phyloP scores from a whole-genome alignment of 2,113 vertebrate genomes.

The Chascanopsetta lugubris region DNA sequence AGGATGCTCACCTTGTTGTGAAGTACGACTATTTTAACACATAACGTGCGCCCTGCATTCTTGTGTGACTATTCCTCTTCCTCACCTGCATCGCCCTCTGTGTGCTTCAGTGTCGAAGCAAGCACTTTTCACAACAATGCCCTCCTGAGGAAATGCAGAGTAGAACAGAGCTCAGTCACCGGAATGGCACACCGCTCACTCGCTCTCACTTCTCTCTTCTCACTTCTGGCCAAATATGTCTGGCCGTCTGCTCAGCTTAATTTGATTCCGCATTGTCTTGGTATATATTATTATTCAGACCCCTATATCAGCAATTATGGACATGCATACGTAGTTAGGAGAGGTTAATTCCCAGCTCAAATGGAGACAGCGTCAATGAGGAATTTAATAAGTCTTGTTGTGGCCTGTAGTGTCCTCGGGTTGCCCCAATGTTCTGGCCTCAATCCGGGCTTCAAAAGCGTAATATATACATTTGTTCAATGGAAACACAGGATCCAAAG shows the following conservation, averaged over 20 bases:
- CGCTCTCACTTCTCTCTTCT: not conserved
- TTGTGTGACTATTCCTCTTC: not conserved
- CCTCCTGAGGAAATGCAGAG: constrained; percentile 64
- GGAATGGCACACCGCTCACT: constrained; percentile 6
- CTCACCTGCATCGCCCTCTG: not conserved
- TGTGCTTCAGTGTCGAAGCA: not conserved
- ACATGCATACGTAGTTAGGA: constrained; percentile 5
- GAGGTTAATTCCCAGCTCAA: constrained; percentile 10
- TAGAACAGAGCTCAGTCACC: constrained; percentile 28
- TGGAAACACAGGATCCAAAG: too few relatives aligned
- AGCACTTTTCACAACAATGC: constrained; percentile 65
- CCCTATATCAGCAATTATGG: not conserved
- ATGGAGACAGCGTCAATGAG: constrained; percentile 2
- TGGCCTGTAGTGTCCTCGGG: not conserved
- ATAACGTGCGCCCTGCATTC: not conserved
- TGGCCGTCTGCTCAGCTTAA: not conserved
- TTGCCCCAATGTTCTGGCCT: not conserved
- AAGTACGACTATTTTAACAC: not conserved
- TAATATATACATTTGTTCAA: not conserved
- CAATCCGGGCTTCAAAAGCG: not conserved
- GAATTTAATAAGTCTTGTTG: constrained; percentile 5
- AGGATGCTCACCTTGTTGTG: not conserved
- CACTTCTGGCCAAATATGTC: not conserved
- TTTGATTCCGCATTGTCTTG: not conserved
- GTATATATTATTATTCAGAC: constrained; percentile 27